Conservation (phyloP, 2,888 invertebrate genomes). For the Torymus texanus region DNA sequence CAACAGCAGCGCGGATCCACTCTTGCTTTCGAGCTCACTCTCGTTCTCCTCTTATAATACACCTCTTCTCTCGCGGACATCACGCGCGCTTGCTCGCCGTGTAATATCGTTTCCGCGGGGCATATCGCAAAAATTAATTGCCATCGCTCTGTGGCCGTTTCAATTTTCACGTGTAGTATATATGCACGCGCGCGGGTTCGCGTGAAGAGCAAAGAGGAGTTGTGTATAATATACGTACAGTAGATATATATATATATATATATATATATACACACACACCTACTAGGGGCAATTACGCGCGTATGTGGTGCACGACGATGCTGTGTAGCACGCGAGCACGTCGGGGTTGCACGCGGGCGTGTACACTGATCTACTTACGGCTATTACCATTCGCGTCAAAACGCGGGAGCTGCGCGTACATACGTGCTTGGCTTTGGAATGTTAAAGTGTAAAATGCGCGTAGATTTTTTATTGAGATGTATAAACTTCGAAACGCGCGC, state of each 20-base stretch:
- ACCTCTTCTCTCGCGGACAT: not conserved
- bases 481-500: too few species aligned
- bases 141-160: not conserved
- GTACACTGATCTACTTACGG: too few species aligned
- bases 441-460: too few species aligned
- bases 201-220: not conserved
- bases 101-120: constrained; percentile 3
- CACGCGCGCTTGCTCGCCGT: too few species aligned
- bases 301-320: not conserved
- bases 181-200: not conserved
- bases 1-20: constrained; percentile 35
- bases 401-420: too few species aligned
- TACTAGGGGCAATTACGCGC: constrained; percentile 14
- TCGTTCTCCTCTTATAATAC: constrained; percentile 53
- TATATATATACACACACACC: too few species aligned
- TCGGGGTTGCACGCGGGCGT: too few species aligned
- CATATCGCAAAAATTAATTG: constrained; percentile 35
- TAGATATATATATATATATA: too few species aligned
- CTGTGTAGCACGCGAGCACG: not conserved
- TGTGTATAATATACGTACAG: too few species aligned
- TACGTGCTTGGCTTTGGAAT: too few species aligned
- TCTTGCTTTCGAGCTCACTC: constrained; percentile 68
- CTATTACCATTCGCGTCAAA: too few species aligned
- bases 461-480: too few species aligned
- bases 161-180: not conserved